These are phyloP conservation scores for Poeciliopsis infans DNA, from an alignment of 2,797 vertebrate species.

Conservation along the genomic window DNA sequence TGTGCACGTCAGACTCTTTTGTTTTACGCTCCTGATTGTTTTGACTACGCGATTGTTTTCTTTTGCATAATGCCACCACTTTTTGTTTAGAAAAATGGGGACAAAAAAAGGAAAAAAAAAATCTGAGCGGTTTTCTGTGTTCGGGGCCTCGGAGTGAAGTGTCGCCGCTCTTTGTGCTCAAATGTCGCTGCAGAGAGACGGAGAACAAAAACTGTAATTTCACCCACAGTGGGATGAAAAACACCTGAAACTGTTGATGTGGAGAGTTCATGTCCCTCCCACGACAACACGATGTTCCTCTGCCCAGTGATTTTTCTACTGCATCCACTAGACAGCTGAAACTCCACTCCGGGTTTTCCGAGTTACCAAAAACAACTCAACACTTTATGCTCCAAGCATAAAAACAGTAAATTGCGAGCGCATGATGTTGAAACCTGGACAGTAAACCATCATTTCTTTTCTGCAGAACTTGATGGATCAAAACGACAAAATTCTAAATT, in stretches of 20 bases:
- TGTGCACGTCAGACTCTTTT: slow-evolving; percentile 35
- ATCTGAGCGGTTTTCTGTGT: slow-evolving; percentile 6
- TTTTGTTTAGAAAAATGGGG: slow-evolving; percentile 28
- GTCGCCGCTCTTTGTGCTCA: slow-evolving; percentile 53
- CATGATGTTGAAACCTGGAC: not conserved
- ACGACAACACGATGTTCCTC: not conserved
- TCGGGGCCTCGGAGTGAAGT: slow-evolving; percentile 20
- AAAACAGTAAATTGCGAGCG: not conserved
- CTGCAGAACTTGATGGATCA: no score
- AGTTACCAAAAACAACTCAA: not conserved
- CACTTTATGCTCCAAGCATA: not conserved
- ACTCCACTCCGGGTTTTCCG: not conserved
- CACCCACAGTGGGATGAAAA: not conserved
- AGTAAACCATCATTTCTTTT: not conserved
- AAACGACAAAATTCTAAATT: no score
- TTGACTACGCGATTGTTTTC: slow-evolving; percentile 28
- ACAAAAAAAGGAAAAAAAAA: not conserved
- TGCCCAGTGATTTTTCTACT: no score
- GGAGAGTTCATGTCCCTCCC: not conserved
- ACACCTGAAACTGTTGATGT: not conserved
- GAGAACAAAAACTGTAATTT: slow-evolving; percentile 2
- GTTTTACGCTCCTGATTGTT: slow-evolving; percentile 44
- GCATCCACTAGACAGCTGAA: not conserved
- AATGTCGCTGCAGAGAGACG: slow-evolving; percentile 44
- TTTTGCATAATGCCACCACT: slow-evolving; percentile 29